phyloP scores from a whole-genome alignment of 2,797 vertebrate genomes.

The Urocyon cinereoargenteus region DNA sequence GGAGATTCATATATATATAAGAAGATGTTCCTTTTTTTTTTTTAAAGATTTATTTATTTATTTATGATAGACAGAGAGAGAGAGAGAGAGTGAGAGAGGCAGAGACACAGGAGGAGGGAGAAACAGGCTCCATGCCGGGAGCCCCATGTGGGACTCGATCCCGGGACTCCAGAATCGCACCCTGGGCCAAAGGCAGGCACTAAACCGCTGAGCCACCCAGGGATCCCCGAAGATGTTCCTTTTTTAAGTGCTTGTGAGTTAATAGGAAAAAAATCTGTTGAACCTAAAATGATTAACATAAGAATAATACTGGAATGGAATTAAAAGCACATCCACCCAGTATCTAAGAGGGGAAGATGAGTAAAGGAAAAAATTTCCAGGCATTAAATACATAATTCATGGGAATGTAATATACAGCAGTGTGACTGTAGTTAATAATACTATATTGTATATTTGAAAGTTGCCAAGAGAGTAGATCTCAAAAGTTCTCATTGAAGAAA shows the following conservation, averaged over 20 bases:
- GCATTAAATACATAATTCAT: background rate
- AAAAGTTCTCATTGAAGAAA: background rate
- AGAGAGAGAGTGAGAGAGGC: too few relatives aligned
- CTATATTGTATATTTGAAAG: background rate
- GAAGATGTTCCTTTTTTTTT: background rate
- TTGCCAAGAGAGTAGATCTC: background rate
- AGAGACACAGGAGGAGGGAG: too few relatives aligned
- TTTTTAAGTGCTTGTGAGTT: background rate
- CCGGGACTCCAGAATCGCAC: too few relatives aligned
- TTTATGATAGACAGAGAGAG: too few relatives aligned
- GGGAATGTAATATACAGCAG: background rate
- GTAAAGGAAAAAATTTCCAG: background rate
- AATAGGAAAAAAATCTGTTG: background rate
- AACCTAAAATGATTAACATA: background rate
- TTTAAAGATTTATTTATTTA: too few relatives aligned
- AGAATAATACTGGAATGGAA: background rate
- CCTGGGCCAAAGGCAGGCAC: too few relatives aligned
- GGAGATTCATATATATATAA: background rate
- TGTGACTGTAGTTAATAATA: background rate
- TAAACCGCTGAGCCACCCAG: too few relatives aligned
- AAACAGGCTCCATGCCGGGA: too few relatives aligned
- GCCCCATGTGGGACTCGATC: too few relatives aligned
- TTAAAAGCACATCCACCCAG: background rate
- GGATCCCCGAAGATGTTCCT: background rate
- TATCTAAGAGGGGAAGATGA: background rate